These are phyloP conservation scores for Mallotus villosus DNA, from an alignment of 2,797 vertebrate species.

Conservation along the genomic window DNA sequence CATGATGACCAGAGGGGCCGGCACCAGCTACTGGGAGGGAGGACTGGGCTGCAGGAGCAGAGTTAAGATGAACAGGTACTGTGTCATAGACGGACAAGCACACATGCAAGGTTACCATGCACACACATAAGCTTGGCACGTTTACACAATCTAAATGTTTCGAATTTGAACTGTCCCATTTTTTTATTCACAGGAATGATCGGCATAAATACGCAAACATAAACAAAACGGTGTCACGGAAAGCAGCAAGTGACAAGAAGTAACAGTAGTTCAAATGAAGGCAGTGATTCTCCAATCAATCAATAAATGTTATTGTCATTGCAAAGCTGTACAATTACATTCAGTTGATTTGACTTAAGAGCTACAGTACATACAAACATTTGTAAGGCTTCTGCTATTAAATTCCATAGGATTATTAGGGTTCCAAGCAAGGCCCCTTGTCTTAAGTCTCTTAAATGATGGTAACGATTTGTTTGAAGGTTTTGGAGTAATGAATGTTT, in stretches of 20 bases:
- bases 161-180: background rate
- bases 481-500: no score
- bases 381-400: background rate
- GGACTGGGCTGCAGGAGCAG: conserved; percentile 81
- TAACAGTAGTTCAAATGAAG: conserved; percentile 31
- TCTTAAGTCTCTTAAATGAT: no score
- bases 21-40: conserved; percentile 81
- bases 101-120: no score
- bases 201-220: conserved; percentile 76
- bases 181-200: conserved; percentile 72
- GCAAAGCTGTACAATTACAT: background rate
- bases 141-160: background rate
- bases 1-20: conserved; percentile 74
- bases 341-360: background rate
- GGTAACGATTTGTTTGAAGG: no score
- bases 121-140: background rate
- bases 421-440: no score
- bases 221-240: conserved; percentile 78
- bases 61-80: conserved; percentile 78
- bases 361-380: background rate
- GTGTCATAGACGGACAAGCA: background rate
- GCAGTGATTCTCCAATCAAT: background rate
- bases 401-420: background rate
- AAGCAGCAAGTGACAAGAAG: conserved; percentile 66
- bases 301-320: no score